Base-by-base conservation (phyloP, 2,888 invertebrate genomes). In the Sericinus montela region DNA sequence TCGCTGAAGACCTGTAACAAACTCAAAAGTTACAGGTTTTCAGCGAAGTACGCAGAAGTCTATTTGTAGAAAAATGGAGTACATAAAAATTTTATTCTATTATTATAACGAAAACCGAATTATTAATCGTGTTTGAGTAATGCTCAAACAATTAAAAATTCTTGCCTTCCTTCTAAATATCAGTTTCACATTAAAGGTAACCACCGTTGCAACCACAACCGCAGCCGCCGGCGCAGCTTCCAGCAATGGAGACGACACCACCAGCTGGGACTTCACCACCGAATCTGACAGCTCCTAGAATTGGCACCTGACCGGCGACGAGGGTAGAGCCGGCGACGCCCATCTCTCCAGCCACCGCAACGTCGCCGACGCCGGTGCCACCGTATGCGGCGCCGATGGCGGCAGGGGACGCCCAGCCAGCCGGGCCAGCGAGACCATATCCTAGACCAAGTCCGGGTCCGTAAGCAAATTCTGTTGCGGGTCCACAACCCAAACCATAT, bases 221-320 rank as follows among this genome's bases (percentile, higher is more conserved):
- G 28, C 52, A 55, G 7, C 51, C 54, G 11, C 49, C 42, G n/a
- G 35, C 52, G 40, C 52, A 52, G 15, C 39, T 29, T 2, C 58
- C 58, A 10, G 54, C 39, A 30, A 57, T 58, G 46, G 56, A 48
- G 30, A 57, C 65, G 28, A 57, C 50, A 39, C 67, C 69, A 32
- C 55, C 56, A 48, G 69, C 70, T 25, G 62, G 61, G 23, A 69
- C 63, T 25, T 44, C 44, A 10, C 72, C 72, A 16, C 57, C 53
- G 62, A 69, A 69, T 11, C 58, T 57, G 15, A 72, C 72, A 11
- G 65, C 59, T 41, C 67, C 67, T 29, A 65, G 58, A 40, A 67
- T 61, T 36, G 67, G 70, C 41, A 70, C 61, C 45, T 62, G 62
- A 37, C 72, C 69, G 8, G 58, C 58, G 34, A 70, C 62, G 46